Conservation (phyloP, 2,113 vertebrate genomes). For the Hypanus sabinus region DNA sequence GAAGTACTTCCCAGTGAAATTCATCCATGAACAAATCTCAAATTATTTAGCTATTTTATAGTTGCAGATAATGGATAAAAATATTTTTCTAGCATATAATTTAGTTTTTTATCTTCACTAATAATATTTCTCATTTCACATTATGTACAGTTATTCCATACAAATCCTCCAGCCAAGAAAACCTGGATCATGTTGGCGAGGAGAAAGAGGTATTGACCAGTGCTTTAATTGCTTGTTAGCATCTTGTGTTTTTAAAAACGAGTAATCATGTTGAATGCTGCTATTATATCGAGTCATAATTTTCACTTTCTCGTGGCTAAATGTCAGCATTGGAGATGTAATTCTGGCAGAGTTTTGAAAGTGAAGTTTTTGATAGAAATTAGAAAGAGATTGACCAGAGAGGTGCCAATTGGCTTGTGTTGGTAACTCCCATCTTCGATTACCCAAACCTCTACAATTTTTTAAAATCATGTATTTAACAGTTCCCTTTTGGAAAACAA, state of each 20-base stretch:
- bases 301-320: background rate
- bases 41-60: background rate
- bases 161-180: constrained; percentile 84
- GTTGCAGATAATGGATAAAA: background rate
- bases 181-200: constrained; percentile 81
- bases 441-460: background rate
- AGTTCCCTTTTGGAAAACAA: background rate
- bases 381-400: background rate
- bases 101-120: constrained; percentile 38
- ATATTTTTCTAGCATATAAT: background rate
- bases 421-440: background rate
- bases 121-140: constrained; percentile 38
- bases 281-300: background rate
- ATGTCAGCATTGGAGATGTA: background rate
- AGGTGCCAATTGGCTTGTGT: background rate
- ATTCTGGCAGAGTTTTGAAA: background rate
- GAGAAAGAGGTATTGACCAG: constrained; percentile 81
- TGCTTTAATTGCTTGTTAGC: background rate
- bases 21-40: no score
- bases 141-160: constrained; percentile 61
- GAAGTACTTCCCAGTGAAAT: no score
- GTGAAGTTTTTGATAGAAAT: background rate
- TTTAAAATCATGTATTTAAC: background rate
- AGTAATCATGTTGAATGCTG: background rate
- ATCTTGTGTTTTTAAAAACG: background rate